Base-by-base conservation (phyloP, 2,888 invertebrate species). In the Drosophila flavopinicola region DNA sequence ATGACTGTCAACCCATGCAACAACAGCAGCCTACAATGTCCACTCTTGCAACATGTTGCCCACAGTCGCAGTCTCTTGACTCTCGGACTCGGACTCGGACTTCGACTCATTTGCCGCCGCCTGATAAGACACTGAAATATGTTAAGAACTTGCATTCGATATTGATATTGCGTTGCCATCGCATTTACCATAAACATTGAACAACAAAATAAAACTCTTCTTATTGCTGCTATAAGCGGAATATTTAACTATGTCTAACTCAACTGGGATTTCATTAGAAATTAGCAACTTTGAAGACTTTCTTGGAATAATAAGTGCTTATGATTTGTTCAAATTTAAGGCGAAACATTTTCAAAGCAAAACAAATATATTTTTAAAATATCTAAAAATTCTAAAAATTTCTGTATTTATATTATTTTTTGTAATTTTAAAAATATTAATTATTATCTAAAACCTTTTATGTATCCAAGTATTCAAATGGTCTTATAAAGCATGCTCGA, bases 1-100 rank as follows among this genome's bases (percentile, higher is more conserved):
- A 85, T 85, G 84, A 85, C 88, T 85, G 84, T 85, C 84, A 88
- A 88, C 78, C 85, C 68, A 78, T 47, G 79, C 71, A 51, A 45
- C 61, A 54, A 17, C 66, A 44, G 30, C 75, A 75, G 58, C 79
- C 83, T 67, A 86, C 82, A 79, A 82, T 78, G 70, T 59, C 63
- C 61, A 65, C 42, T 58, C 66, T 64, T 65, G 77, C 68, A 69
- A 69, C 83, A 82, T 85, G 85, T 79, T 77, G 77, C 67, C 71
- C 58, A 74, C 60, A 56, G 42, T 9, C 15, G 27, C n/a, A n/a
- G n/a, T n/a, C n/a, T n/a, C n/a, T n/a, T n/a, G n/a, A n/a, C n/a
- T 32, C 38, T 58, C 47, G 15, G 32, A 52, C 37, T 20, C 24
- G 6, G 4, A 29, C 29, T 38, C 25, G 25, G 51, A 44, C 51